Base-by-base conservation (phyloP, 92 coral and sea anemone species). In the Pocillopora grandis region DNA sequence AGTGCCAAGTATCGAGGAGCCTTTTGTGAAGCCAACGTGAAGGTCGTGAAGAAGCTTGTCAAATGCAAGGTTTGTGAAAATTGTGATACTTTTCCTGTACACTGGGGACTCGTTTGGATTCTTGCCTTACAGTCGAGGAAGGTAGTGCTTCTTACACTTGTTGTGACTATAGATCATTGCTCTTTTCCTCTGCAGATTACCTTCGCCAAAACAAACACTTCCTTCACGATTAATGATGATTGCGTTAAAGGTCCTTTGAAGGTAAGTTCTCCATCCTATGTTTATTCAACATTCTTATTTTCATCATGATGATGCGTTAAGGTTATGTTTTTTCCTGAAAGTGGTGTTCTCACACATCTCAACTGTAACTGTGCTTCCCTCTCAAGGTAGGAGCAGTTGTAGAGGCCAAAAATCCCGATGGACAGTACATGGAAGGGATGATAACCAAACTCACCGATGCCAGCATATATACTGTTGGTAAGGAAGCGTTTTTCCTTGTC, bases 1-100 rank as follows among this genome's bases (percentile, higher is more conserved):
- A 96, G 99, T 92, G 99, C 99, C 36, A 96, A 96, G 65, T 96
- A 96, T 80, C 91, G 99, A 55, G 99, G 99, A 82, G 99, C 99
- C 20, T 96, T 96, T 72, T 96, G 99, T 82, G 99, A 96, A 89
- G 99, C 99, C 72, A 96, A 87, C 86, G 95, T 96, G 55, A 96
- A 96, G 75, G 92, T 92, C 23, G 94, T 96, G 42, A 96, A 96
- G 90, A 96, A 96, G 92, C 93, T 90, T 74, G 98, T 94, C 66
- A 96, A 94, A 87, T 96, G 99, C 94, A 96, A 96, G 98, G 99
- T 84, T 48, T 10, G 78, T 71, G 70, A 52, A 55, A n/a, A 65
- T 84, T 75, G 74, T 21, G 27, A 19, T 71, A 68, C 69, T 55
- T 81, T n/a, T 58, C 69, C 66, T 21, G 42, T 12, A 12, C 77